Evolutionary conservation across 2,113 vertebrate species (phyloP).

Genomic region (Gambusia holbrooki): DNA sequence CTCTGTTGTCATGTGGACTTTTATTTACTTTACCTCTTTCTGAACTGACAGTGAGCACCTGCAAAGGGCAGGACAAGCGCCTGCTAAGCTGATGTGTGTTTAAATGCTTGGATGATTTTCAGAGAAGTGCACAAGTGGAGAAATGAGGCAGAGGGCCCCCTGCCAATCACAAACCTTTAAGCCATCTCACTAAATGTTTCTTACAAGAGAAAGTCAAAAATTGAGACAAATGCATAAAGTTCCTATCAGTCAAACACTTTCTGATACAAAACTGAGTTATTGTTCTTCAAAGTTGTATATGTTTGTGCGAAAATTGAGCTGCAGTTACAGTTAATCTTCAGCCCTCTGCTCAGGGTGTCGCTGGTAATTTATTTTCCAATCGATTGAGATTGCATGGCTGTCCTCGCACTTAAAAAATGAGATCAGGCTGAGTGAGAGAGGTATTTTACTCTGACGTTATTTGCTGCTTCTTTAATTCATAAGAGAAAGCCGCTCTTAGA

Average conservation of each 20-base stretch:
- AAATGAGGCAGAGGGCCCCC: conserved; percentile 49
- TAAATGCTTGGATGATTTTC: conserved; percentile 49
- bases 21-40: conserved; percentile 59
- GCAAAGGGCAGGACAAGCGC: conserved; percentile 52
- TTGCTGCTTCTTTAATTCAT: conserved; percentile 56
- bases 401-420: conserved; percentile 43
- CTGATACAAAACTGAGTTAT: background rate
- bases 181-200: conserved; percentile 15
- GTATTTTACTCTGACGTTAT: conserved; percentile 55
- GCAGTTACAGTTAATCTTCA: conserved; percentile 11
- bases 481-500: background rate
- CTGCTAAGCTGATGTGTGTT: conserved; percentile 64
- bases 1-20: conserved; percentile 54
- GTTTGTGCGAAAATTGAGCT: conserved; percentile 6
- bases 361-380: conserved; percentile 58
- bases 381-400: conserved; percentile 40
- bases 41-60: conserved; percentile 63
- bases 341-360: conserved; percentile 22
- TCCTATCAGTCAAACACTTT: conserved; percentile 15
- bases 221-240: conserved; percentile 27
- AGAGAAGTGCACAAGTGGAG: conserved; percentile 35
- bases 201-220: conserved; percentile 19
- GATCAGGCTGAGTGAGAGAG: conserved; percentile 53
- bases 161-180: conserved; percentile 53
- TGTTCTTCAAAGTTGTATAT: background rate